phyloP scores from a whole-genome alignment of 2,113 vertebrate genomes.

The Rhinopithecus roxellana region DNA sequence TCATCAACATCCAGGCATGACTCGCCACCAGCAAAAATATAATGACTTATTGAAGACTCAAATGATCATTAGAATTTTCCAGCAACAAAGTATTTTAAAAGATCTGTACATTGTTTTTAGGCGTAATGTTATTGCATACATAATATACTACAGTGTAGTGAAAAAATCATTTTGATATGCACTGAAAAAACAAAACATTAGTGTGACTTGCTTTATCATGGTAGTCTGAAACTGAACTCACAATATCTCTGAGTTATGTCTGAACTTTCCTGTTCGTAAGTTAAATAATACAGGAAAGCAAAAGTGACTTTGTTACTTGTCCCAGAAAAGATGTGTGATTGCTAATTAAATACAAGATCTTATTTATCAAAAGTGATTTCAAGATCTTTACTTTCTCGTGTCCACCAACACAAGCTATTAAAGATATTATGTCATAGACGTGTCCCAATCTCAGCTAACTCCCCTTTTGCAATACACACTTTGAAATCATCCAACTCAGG shows the following conservation, averaged over 20 bases:
- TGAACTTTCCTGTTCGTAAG: not conserved
- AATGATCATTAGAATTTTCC: not conserved
- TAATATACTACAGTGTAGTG: not conserved
- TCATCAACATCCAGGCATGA: no score
- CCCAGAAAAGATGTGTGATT: not conserved
- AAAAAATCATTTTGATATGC: not conserved
- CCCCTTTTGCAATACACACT: not conserved
- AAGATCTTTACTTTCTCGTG: not conserved
- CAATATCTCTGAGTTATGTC: not conserved
- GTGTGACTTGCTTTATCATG: not conserved
- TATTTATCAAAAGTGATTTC: not conserved
- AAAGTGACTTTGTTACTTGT: not conserved
- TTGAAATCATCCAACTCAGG: not conserved
- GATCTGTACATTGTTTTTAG: not conserved
- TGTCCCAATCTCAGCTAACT: not conserved
- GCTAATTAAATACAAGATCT: not conserved
- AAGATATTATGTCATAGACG: not conserved
- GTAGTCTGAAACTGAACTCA: not conserved
- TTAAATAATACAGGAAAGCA: not conserved
- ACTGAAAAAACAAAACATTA: not conserved
- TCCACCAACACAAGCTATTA: not conserved
- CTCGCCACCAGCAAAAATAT: not conserved
- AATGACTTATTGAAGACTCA: not conserved
- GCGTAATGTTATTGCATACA: no score
- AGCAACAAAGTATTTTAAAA: not conserved